phyloP scores from a whole-genome alignment of 2,113 vertebrate species.

The Pagrus major region DNA sequence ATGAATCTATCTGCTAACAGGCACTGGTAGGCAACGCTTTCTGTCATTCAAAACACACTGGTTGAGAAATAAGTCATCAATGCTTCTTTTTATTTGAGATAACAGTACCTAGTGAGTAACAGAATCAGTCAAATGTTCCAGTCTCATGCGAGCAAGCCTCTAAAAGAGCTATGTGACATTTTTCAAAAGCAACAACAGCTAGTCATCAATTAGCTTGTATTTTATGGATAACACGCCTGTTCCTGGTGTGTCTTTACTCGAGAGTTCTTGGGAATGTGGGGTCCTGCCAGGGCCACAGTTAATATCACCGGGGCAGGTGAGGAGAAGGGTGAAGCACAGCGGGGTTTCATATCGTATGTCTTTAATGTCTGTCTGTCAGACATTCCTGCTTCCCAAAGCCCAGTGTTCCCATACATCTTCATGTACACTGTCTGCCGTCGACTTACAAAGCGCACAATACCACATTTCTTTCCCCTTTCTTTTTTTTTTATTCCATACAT shows the following conservation, averaged over 20 bases:
- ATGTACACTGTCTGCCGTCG: conserved; percentile 41
- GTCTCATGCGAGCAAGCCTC: background rate
- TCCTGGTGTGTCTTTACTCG: conserved; percentile 43
- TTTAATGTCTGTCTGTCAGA: conserved; percentile 58
- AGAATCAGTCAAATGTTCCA: background rate
- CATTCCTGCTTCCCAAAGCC: conserved; percentile 56
- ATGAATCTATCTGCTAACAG: background rate
- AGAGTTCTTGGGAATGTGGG: conserved; percentile 55
- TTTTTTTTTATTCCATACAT: background rate
- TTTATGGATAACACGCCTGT: conserved; percentile 27
- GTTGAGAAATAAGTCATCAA: conserved; percentile 13
- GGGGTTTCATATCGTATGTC: conserved; percentile 60
- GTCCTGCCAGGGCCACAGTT: conserved; percentile 30
- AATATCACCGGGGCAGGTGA: conserved; percentile 55
- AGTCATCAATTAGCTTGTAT: conserved; percentile 24
- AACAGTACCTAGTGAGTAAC: conserved; percentile 9
- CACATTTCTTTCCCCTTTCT: background rate
- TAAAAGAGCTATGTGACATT: conserved; percentile 22
- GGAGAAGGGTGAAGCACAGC: conserved; percentile 36
- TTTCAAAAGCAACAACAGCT: conserved; percentile 8
- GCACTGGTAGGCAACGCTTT: background rate
- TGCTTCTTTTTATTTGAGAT: conserved; percentile 3
- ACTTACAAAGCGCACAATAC: conserved; percentile 16
- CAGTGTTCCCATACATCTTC: conserved; percentile 44
- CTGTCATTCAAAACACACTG: background rate